These are phyloP conservation scores for Melanotaenia maccullochi DNA, from an alignment of 2,797 vertebrate species.

Conservation along the genomic window DNA sequence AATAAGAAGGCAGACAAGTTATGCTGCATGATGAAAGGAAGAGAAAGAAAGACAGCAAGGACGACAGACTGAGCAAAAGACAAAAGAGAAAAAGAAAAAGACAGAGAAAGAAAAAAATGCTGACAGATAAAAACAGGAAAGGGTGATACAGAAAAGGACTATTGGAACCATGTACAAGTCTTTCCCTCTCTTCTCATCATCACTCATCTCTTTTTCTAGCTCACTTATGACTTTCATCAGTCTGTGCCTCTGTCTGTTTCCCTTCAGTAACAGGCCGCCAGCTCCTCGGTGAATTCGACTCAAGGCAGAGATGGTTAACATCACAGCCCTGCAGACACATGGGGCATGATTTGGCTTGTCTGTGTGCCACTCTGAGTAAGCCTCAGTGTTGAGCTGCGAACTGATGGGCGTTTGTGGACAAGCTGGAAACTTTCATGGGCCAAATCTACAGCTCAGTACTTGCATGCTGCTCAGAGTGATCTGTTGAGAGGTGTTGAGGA, in stretches of 20 bases:
- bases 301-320: slow-evolving; percentile 53
- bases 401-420: slow-evolving; percentile 33
- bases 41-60: slow-evolving; percentile 33
- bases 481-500: not conserved
- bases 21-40: slow-evolving; percentile 52
- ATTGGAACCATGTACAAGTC: slow-evolving; percentile 56
- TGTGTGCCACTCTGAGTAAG: slow-evolving; percentile 40
- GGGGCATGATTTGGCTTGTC: slow-evolving; percentile 53
- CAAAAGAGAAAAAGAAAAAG: slow-evolving; percentile 35
- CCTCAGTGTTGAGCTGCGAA: slow-evolving; percentile 34
- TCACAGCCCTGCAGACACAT: slow-evolving; percentile 41
- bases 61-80: slow-evolving; percentile 31
- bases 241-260: slow-evolving; percentile 52
- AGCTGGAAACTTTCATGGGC: slow-evolving; percentile 5
- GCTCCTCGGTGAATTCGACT: slow-evolving; percentile 41
- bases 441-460: slow-evolving; percentile 14
- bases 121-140: slow-evolving; percentile 30
- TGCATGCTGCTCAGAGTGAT: not conserved
- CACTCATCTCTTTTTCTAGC: slow-evolving; percentile 58
- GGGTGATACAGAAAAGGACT: slow-evolving; percentile 41
- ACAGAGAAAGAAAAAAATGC: slow-evolving; percentile 19
- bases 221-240: slow-evolving; percentile 67
- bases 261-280: slow-evolving; percentile 56
- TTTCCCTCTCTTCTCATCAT: slow-evolving; percentile 55
- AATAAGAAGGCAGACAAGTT: slow-evolving; percentile 28